phyloP scores from a whole-genome alignment of 2,797 vertebrate species.

The Uromys caudimaculatus region DNA sequence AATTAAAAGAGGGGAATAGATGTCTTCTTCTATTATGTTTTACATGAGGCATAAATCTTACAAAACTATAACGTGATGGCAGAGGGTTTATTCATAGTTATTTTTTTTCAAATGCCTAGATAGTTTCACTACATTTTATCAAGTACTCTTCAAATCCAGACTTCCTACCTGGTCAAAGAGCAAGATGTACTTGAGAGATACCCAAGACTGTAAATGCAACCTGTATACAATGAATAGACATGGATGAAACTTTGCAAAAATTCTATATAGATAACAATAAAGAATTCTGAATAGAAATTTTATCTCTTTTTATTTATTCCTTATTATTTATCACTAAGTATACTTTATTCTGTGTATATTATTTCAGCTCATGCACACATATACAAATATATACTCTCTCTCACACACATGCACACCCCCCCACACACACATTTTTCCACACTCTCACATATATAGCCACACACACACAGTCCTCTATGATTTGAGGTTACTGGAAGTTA shows the following conservation, averaged over 20 bases:
- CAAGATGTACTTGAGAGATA: background rate
- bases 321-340: conserved; percentile 30
- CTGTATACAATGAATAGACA: background rate
- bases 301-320: background rate
- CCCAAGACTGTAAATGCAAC: no score
- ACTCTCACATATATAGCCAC: background rate
- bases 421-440: background rate
- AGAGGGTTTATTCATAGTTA: background rate
- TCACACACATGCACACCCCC: background rate
- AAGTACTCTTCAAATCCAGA: conserved; percentile 6
- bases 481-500: background rate
- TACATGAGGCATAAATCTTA: conserved; percentile 9
- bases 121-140: background rate
- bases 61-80: background rate
- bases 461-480: background rate
- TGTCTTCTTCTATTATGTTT: conserved; percentile 2
- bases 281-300: conserved; percentile 28
- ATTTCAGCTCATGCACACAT: background rate
- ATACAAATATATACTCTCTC: background rate
- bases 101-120: conserved; percentile 6
- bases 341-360: background rate
- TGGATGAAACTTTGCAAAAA: background rate
- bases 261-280: background rate
- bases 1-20: background rate
- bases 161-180: background rate